These are phyloP conservation scores for Herminia tarsipennalis DNA, from an alignment of 2,888 invertebrate species.

Conservation along the genomic window DNA sequence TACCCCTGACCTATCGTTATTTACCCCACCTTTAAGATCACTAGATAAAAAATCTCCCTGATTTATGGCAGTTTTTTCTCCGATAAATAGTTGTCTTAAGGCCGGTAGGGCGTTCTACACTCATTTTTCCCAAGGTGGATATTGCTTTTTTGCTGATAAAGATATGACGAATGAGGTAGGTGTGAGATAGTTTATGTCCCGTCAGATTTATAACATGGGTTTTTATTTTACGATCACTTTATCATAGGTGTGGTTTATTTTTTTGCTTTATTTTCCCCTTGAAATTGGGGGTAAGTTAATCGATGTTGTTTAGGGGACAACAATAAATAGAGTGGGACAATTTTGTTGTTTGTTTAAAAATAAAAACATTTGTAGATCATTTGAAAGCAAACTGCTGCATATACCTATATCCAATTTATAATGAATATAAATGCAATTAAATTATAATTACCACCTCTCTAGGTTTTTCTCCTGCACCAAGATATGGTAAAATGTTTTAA, in stretches of 20 bases:
- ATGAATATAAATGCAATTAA: no score
- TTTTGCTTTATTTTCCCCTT: conserved; percentile 20
- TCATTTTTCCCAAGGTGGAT: conserved; percentile 78
- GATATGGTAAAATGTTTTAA: no score
- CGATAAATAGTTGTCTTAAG: conserved; percentile 82
- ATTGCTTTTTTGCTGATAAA: conserved; percentile 80
- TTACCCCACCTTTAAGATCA: conserved; percentile 68
- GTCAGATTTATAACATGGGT: conserved; percentile 43
- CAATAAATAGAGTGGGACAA: conserved; percentile 5
- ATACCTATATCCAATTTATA: no score
- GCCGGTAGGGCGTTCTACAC: conserved; percentile 65
- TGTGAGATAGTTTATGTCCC: conserved; percentile 61
- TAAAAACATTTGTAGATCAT: no score
- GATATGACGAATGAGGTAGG: conserved; percentile 75
- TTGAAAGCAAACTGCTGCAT: no score
- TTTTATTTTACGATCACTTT: conserved; percentile 54
- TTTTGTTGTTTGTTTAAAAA: no score
- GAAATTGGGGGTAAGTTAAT: conserved; percentile 14
- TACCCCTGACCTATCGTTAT: conserved; percentile 47
- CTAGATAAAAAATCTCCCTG: conserved; percentile 73
- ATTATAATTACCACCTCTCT: no score
- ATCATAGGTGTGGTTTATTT: conserved; percentile 53
- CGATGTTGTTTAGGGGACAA: background rate
- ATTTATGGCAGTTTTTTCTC: conserved; percentile 69
- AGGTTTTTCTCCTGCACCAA: no score